Evolutionary conservation across 2,888 invertebrate genomes (phyloP), one percentile per base, ranked within the genome.

Genomic region (Loripinus fragilis): DNA sequence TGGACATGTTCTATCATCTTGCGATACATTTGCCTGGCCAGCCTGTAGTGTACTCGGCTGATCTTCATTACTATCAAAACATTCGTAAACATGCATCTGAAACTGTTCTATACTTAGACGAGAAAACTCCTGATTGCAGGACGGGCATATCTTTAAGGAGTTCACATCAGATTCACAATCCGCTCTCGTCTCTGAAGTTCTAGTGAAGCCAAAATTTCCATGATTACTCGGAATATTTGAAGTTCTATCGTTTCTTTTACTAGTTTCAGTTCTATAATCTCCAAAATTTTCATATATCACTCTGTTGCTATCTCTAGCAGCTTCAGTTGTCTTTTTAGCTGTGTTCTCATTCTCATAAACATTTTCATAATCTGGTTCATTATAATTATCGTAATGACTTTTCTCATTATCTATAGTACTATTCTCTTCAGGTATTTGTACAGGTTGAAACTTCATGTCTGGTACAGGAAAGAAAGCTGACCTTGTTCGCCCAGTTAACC

Each of bases 1-100:
- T 0, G 91, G 91, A 77, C 91, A 91, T 12, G 83, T 78, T 10
- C 88, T 75, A 33, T 87, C 86, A 23, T 78, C 50, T 28, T 25
- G 41, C 0, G 41, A 25, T 2, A 41, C 45, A 45, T 67, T 67
- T 30, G 64, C 71, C 15, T 55, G 42, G 38, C 38, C 38, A 25
- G 83, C 78, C 66, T 83, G 85, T 28, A 86, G 28, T 1, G 85
- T 86, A 12, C 67, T 50, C 50, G 74, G 81, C 10, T 65, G 50
- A 20, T 87, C 87, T 33, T 87, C 86, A 25, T 64, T 74, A 45
- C 85, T 86, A 72, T 90, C 90, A 55, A 89, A 88, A 83, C 91
- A 91, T 33, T 90, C 88, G 74, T 89, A 87, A 0, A 91, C 89
- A 71, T 91, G 91, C 28, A 83, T 81, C 78, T 91, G 90, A 82